A percentile compares a stretch with the other conserved stretches of the same genome.
Conservation (phyloP, 2,888 invertebrate species). For the Rhagium mordax region DNA sequence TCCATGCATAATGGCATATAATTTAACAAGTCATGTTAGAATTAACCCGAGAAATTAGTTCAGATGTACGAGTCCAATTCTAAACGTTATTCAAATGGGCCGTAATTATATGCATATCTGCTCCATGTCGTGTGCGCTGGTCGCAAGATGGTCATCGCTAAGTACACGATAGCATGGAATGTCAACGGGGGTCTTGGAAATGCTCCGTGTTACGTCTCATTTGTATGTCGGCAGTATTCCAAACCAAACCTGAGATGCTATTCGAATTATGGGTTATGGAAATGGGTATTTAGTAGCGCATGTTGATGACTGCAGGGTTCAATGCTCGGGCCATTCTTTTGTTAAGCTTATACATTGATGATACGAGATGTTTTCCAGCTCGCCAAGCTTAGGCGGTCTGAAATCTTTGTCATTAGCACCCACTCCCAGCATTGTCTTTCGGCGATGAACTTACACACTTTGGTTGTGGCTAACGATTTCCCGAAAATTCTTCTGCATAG, state of each 20-base stretch:
- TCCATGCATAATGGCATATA: conserved; percentile 12
- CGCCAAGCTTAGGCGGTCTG: too few species aligned
- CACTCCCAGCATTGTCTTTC: too few species aligned
- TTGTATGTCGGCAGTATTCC: neutral
- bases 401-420: too few species aligned
- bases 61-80: conserved; percentile 36
- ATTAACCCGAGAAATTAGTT: conserved; percentile 51
- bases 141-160: neutral
- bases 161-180: neutral
- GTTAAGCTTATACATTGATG: neutral
- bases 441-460: too few species aligned
- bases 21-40: conserved; percentile 20
- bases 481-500: too few species aligned
- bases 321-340: neutral
- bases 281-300: neutral
- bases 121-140: neutral
- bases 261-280: too few species aligned
- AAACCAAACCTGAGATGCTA: neutral
- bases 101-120: conserved; percentile 13
- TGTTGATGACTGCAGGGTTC: neutral
- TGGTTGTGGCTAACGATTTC: too few species aligned
- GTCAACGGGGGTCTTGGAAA: neutral
- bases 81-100: conserved; percentile 20
- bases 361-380: neutral
- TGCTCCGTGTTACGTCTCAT: neutral